Evolutionary conservation across 1,140 invertebrate genomes (phyloP).

Genomic region (Heterodera carotae): DNA sequence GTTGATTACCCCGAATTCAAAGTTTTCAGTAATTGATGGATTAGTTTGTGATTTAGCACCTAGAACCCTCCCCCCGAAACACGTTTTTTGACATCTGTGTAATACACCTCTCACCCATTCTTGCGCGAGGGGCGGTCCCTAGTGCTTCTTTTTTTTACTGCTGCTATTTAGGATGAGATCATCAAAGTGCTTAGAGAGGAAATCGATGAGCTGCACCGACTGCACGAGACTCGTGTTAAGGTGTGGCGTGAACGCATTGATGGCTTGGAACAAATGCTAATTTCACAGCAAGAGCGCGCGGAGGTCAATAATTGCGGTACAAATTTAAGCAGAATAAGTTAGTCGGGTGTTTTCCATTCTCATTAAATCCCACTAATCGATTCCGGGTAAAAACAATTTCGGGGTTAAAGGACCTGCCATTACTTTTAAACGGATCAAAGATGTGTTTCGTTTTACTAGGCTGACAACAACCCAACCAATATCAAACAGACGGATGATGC

Average conservation of each 20-base stretch:
- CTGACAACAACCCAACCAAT: neutral
- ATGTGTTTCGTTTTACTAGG: neutral
- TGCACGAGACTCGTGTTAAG: slow-evolving; percentile 1
- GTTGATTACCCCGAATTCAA: no score
- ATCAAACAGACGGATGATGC: neutral
- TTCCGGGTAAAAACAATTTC: no score
- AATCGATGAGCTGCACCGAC: neutral
- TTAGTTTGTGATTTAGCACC: no score
- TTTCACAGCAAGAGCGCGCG: neutral
- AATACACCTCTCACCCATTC: no score
- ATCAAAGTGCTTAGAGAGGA: slow-evolving; percentile 27
- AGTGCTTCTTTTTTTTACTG: no score
- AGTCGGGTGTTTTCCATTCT: neutral
- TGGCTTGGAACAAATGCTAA: neutral
- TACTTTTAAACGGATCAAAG: no score
- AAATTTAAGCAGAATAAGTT: neutral
- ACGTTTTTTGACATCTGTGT: no score
- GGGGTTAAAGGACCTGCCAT: no score
- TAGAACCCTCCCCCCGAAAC: no score
- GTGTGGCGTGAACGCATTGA: slow-evolving; percentile 10
- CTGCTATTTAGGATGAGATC: slow-evolving; percentile 15
- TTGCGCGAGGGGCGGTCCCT: no score
- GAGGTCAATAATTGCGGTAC: slow-evolving; percentile 2
- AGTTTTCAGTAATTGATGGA: no score
- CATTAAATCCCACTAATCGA: no score